phyloP scores from a whole-genome alignment of 2,113 vertebrate genomes.

The Brachyhypopomus gauderio region DNA sequence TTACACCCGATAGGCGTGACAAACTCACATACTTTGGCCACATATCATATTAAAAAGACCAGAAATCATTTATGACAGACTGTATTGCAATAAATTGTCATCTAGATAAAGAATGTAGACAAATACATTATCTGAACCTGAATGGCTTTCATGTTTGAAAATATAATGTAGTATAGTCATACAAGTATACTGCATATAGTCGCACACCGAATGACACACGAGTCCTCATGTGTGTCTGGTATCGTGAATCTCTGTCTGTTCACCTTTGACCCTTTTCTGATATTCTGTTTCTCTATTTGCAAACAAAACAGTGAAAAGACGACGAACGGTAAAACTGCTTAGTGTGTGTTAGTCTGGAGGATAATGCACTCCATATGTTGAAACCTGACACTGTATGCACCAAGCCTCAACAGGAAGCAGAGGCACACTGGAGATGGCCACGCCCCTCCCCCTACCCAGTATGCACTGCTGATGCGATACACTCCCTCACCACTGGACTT shows the following conservation, averaged over 20 bases:
- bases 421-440: constrained; percentile 59
- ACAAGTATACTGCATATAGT: no score
- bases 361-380: constrained; percentile 72
- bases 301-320: constrained; percentile 69
- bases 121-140: no score
- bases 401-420: constrained; percentile 53
- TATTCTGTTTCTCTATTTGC: constrained; percentile 69
- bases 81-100: no score
- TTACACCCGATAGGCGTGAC: no score
- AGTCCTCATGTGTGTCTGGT: neutral
- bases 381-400: constrained; percentile 61
- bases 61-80: no score
- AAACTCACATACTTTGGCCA: no score
- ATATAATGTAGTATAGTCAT: no score
- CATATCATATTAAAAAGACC: no score
- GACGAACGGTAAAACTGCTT: constrained; percentile 19
- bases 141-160: no score
- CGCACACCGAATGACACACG: constrained; percentile 18
- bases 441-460: constrained; percentile 19
- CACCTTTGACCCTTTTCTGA: constrained; percentile 59
- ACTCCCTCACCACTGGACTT: neutral
- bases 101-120: no score
- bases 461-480: constrained; percentile 11
- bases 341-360: constrained; percentile 51
- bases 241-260: constrained; percentile 26